Base-by-base conservation (phyloP, 2,888 invertebrate species). In the Venusia cambrica region DNA sequence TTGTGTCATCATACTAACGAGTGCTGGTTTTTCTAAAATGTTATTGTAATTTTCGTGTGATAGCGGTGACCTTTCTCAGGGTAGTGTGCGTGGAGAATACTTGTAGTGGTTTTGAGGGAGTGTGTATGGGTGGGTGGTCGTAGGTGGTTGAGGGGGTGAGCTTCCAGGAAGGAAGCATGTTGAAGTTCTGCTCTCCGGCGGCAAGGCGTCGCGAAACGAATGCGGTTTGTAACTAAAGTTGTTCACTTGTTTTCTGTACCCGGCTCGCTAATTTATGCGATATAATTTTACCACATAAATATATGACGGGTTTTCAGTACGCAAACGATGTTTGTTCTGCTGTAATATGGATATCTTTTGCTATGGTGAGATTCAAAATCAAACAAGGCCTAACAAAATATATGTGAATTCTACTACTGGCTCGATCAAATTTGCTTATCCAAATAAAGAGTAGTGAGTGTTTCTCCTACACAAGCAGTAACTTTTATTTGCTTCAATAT, bases 101-200 rank as follows among this genome's bases (percentile, higher is more conserved):
- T 22, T 20, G 19, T 27, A 27, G 35, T 35, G 28, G 39, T 48
- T 51, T n/a, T n/a, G n/a, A n/a, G 45, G 41, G 53, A 45, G 56
- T 54, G 53, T 54, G 57, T 55, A 54, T 52, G 50, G 45, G 51
- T 53, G 46, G 45, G 44, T 48, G 48, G 39, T 40, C 34, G 48
- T 39, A 59, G 40, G 52, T 39, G 56, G 49, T 55, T 48, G 49
- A 34, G 47, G 45, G 61, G 51, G 48, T 56, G 50, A 42, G 45
- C 48, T 51, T 48, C n/a, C 57, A 54, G 73, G 67, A 71, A 67
- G 72, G 71, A 70, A 76, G 57, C 66, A 90, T 90, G 90, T 74
- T 89, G 73, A 90, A 90, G 87, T 89, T 90, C 65, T 90, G 90
- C 60, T 89, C 89, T 54, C 89, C 89, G 57, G 87, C 87, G 54